A percentile compares a stretch with the other conserved stretches of the same genome.
These are phyloP conservation scores for Silurus glanis DNA, from an alignment of 2,113 vertebrate species.

Conservation along the genomic window DNA sequence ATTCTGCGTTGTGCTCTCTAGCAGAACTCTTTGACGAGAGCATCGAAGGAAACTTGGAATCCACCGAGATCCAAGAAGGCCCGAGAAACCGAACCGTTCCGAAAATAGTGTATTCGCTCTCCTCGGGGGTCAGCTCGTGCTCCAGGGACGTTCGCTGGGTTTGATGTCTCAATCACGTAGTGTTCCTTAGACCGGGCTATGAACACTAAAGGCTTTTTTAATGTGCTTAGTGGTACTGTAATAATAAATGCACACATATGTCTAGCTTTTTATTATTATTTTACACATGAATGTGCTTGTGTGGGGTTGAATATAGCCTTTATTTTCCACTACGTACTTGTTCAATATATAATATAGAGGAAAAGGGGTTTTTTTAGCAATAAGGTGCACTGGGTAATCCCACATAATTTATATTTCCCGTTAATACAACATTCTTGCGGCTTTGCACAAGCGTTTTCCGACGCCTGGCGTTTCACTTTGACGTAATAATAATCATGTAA, in stretches of 20 bases:
- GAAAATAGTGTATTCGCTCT: conserved; percentile 60
- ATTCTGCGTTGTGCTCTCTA: conserved; percentile 72
- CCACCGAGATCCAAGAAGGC: neutral
- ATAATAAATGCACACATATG: neutral
- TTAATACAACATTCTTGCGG: conserved; percentile 4
- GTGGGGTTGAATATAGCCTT: neutral
- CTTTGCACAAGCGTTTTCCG: conserved; percentile 21
- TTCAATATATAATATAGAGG: neutral
- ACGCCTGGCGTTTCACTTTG: neutral
- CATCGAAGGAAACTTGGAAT: conserved; percentile 25
- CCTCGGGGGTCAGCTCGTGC: conserved; percentile 40
- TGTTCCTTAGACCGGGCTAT: neutral
- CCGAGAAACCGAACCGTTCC: conserved; percentile 54
- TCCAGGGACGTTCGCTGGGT: conserved; percentile 78
- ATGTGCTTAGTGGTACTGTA: conserved; percentile 13
- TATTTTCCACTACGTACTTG: neutral
- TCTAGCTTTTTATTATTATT: neutral
- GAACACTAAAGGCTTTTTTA: neutral
- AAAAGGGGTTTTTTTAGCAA: neutral
- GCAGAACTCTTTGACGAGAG: conserved; percentile 53
- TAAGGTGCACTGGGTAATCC: neutral
- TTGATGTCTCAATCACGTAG: conserved; percentile 48
- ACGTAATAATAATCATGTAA: conserved; percentile 21
- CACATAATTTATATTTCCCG: conserved; percentile 16
- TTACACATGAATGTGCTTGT: neutral